Conservation (phyloP, 2,797 vertebrate genomes). For the Falco columbarius region DNA sequence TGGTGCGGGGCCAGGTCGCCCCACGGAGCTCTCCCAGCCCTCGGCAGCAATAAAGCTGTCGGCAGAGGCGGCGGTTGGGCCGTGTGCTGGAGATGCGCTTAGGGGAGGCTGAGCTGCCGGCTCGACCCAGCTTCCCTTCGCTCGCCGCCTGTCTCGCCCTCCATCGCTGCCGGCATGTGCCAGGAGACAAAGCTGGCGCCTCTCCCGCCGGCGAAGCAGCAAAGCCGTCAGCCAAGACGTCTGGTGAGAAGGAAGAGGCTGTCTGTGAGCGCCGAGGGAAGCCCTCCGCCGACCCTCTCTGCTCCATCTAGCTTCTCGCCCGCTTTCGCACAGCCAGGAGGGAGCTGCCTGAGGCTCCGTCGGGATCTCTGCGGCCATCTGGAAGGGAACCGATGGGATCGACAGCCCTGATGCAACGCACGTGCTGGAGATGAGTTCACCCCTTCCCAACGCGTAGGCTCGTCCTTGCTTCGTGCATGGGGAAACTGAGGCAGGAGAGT, state of each 20-base stretch:
- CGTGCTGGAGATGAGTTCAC: rapidly evolving
- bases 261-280: neutral
- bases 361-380: neutral
- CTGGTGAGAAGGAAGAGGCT: slow-evolving; percentile 1
- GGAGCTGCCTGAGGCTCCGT: neutral
- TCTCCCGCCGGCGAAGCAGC: neutral
- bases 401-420: rapidly evolving
- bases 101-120: neutral
- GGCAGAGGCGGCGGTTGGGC: neutral
- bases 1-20: neutral
- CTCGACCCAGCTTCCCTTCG: neutral
- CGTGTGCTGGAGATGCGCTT: neutral
- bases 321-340: rapidly evolving
- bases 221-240: neutral
- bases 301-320: neutral
- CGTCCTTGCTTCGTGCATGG: rapidly evolving
- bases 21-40: neutral
- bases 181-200: neutral
- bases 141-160: neutral
- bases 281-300: neutral
- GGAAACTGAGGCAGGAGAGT: slow-evolving; percentile 14
- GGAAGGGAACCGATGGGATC: neutral
- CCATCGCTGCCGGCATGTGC: neutral
- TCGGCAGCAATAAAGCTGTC: slow-evolving; percentile 22
- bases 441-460: rapidly evolving